Base-by-base conservation (phyloP, 2,797 vertebrate species). In the Lepus oiostolus region DNA sequence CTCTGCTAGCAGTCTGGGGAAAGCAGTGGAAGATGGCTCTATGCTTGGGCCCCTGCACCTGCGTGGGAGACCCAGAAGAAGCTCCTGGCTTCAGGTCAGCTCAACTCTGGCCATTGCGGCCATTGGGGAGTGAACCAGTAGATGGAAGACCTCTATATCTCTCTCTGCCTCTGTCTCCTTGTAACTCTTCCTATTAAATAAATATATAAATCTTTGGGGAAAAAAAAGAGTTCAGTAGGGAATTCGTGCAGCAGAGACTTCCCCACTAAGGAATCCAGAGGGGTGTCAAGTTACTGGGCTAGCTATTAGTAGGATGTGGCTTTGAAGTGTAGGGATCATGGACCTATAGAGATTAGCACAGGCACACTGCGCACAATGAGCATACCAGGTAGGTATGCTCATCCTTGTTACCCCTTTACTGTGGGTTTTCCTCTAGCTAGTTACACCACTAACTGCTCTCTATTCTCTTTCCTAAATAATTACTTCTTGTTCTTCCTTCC, bases 281-380 rank as follows among this genome's bases (percentile, higher is more conserved):
- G 19, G 8, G 12, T 35, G 11, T 76, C 79, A 90, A 26, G 22
- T 1, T 32, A 19, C 28, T 42, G 28, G 74, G 32, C 22, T 7
- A 35, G 24, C 32, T 28, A 17, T 26, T 9, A 21, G 16, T 47
- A 4, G 32, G 21, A 42, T 19, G 28, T 21, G 47, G 26, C 17
- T 65, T 19, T 32, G 35, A 21, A 81, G 38, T 14, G 28, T 11
- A 54, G 38, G 35, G 75, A 70, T 28, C 7, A 1, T 21, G 28
- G 52, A 42, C 9, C 19, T 8, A 26, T 21, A 14, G 24, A 52
- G 58, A 77, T 42, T 1, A 65, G 54, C 38, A 91, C 60, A 84
- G 52, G 0, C 16, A n/a, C 11, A 5, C 0, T 5, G 12, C 14
- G 7, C n/a, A 28, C 35, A 12, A 13, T 21, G 2, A 70, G 62